Conservation (phyloP, 2,888 invertebrate species). For the Nymphalis urticae region DNA sequence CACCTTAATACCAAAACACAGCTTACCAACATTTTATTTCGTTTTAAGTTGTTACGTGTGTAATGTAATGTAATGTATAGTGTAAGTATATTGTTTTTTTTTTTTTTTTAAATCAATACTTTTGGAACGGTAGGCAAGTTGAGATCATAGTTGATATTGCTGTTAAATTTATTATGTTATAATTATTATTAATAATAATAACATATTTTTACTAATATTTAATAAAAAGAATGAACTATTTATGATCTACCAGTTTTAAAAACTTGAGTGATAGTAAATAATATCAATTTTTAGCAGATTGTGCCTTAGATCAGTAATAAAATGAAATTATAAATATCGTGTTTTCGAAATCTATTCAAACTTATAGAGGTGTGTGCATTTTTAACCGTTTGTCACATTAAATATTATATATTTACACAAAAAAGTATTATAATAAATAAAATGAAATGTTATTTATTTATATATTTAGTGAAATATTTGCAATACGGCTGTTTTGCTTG, state of each 20-base stretch:
- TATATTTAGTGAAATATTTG: conserved; percentile 54
- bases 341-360: conserved; percentile 54
- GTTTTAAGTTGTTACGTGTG: conserved; percentile 75
- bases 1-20: conserved; percentile 81
- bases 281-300: conserved; percentile 72
- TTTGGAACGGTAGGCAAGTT: conserved; percentile 58
- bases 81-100: conserved; percentile 63
- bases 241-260: conserved; percentile 65
- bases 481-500: conserved; percentile 76
- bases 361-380: conserved; percentile 64
- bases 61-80: conserved; percentile 71
- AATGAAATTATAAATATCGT: conserved; percentile 41
- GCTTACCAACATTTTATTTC: conserved; percentile 80
- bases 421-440: conserved; percentile 45
- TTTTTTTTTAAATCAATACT: conserved; percentile 58
- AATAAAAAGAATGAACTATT: conserved; percentile 57
- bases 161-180: conserved; percentile 74
- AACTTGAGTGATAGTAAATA: conserved; percentile 65
- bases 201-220: conserved; percentile 61
- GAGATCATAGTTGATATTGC: conserved; percentile 71
- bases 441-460: conserved; percentile 57
- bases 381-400: conserved; percentile 56
- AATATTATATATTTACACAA: conserved; percentile 51
- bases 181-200: conserved; percentile 59
- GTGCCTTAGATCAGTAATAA: conserved; percentile 78